Percentiles rank a stretch among this genome's conserved stretches.
These are phyloP conservation scores for Xestobium rufovillosum DNA, from an alignment of 2,888 invertebrate species.

Conservation along the genomic window DNA sequence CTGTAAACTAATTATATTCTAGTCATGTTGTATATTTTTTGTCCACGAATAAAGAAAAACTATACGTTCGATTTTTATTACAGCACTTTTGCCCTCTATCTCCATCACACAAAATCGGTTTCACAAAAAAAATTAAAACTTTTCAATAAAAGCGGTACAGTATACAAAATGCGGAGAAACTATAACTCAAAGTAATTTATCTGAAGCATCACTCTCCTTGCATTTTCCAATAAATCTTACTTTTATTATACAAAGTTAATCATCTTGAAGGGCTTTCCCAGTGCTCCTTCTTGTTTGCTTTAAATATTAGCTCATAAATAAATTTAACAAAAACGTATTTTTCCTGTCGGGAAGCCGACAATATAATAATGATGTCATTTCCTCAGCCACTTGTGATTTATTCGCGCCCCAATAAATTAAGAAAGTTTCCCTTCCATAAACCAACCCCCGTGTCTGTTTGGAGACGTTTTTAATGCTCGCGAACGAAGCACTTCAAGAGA, in stretches of 20 bases:
- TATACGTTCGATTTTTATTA: too few species aligned
- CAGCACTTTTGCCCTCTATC: too few species aligned
- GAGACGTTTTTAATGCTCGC: too few species aligned
- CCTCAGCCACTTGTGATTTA: constrained; percentile 37
- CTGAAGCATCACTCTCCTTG: not conserved
- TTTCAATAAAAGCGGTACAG: too few species aligned
- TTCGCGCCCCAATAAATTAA: constrained; percentile 34
- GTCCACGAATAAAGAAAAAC: too few species aligned
- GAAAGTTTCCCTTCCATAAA: constrained; percentile 30
- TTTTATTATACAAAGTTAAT: constrained; percentile 32
- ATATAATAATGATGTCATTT: constrained; percentile 42
- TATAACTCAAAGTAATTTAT: too few species aligned
- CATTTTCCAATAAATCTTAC: constrained; percentile 23
- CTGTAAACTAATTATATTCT: too few species aligned
- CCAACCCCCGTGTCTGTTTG: not conserved
- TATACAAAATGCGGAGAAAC: too few species aligned
- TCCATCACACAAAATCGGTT: too few species aligned
- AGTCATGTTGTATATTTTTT: too few species aligned
- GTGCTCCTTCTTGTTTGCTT: constrained; percentile 32
- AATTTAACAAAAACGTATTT: constrained; percentile 38
- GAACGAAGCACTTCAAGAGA: too few species aligned
- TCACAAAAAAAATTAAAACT: too few species aligned
- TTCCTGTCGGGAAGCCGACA: constrained; percentile 33
- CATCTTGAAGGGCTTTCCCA: constrained; percentile 24
- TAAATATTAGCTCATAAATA: constrained; percentile 42